Conservation (phyloP, 2,797 vertebrate species). For the Urosaurus nigricauda region DNA sequence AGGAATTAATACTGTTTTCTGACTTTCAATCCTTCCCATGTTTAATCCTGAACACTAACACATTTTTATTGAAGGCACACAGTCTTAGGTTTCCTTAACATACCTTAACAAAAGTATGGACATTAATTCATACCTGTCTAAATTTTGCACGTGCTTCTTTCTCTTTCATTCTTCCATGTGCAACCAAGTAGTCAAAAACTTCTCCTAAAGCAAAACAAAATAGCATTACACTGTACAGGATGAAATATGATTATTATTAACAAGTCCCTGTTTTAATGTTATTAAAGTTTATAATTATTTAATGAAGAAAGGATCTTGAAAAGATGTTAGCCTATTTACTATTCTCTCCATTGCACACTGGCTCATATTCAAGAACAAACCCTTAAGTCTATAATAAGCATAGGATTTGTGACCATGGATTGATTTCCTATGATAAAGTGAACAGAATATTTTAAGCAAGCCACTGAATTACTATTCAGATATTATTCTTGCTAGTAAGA, state of each 20-base stretch:
- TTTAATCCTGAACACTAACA: not conserved
- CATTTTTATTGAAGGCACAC: not conserved
- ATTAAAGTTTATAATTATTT: not conserved
- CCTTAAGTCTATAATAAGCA: not conserved
- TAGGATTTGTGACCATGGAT: not conserved
- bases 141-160: conserved; percentile 98
- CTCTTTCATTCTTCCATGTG: conserved; percentile 98
- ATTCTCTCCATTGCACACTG: not conserved
- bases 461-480: not conserved
- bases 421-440: not conserved
- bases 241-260: not conserved
- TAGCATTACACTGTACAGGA: conserved; percentile 43
- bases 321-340: not conserved
- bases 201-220: conserved; percentile 84
- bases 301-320: not conserved
- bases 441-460: not conserved
- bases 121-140: conserved; percentile 90
- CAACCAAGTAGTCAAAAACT: conserved; percentile 96
- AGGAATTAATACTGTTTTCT: not conserved
- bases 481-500: not conserved
- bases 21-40: not conserved
- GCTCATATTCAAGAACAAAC: not conserved
- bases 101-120: too few species aligned
- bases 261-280: not conserved
- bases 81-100: not conserved